phyloP scores from a whole-genome alignment of 2,888 invertebrate genomes.

The Apamea sordens region DNA sequence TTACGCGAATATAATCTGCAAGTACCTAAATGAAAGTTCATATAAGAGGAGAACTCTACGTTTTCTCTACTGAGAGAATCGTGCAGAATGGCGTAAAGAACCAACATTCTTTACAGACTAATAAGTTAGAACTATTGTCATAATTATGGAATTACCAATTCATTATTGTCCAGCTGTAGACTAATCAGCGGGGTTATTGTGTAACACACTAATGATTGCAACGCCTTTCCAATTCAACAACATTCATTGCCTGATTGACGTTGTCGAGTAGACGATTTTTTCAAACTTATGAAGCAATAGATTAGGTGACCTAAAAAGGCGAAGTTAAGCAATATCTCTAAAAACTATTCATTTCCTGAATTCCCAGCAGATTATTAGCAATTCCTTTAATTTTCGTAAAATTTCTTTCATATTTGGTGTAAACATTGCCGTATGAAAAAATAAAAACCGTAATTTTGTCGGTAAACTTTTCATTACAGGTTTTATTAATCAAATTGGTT shows the following conservation, averaged over 20 bases:
- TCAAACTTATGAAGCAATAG: not conserved
- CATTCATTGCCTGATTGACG: not conserved
- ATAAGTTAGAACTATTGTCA: not conserved
- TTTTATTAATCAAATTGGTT: too few species aligned
- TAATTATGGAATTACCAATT: not conserved
- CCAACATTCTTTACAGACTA: not conserved
- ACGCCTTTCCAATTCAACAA: not conserved
- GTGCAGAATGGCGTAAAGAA: slow-evolving; percentile 18
- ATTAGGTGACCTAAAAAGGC: too few species aligned
- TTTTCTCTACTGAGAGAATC: not conserved
- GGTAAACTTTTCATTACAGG: too few species aligned
- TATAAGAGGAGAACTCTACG: slow-evolving; percentile 12
- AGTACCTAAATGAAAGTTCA: slow-evolving; percentile 51
- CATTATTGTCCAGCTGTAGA: not conserved
- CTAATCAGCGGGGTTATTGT: not conserved
- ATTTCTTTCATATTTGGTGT: too few species aligned
- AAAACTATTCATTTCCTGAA: too few species aligned
- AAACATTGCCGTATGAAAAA: too few species aligned
- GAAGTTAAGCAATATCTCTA: too few species aligned
- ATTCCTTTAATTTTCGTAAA: too few species aligned
- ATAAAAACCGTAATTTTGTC: too few species aligned
- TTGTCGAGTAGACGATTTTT: not conserved
- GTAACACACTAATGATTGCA: not conserved
- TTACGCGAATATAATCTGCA: slow-evolving; percentile 47
- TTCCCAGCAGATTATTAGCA: too few species aligned